Evolutionary conservation across 2,113 vertebrate species (phyloP), one percentile per base, ranked within the genome.

Genomic region (Pelecanoides urinatrix): DNA sequence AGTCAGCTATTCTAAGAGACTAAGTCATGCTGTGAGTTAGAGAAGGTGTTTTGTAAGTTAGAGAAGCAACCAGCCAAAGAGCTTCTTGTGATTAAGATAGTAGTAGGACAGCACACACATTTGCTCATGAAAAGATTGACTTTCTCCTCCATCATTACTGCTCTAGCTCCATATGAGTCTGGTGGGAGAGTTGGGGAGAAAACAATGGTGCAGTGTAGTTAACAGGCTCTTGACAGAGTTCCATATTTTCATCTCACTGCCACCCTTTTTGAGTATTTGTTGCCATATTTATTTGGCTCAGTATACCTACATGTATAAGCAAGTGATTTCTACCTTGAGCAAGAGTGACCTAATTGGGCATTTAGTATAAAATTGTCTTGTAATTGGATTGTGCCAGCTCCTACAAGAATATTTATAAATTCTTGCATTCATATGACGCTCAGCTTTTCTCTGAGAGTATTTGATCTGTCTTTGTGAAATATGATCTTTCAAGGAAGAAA

Each of bases 401-500:
- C 91, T 93, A 30, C 72, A 96, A 86, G 59, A 95, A 82, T 97
- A 83, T 94, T 96, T 97, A 90, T 88, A 95, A 96, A 94, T 96
- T 95, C 70, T 95, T 96, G 62, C 47, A 44, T 80, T 96, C 71
- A 55, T 81, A 77, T 93, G 92, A 96, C 94, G 66, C 66, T 68
- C 68, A 86, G 76, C 66, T 90, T 93, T 94, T 95, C 88, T 96
- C 59, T 82, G 87, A 80, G 85, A 96, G 62, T 67, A 84, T 96
- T 97, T 97, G 93, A 89, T 97, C 86, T 90, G 94, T 97, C 91
- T 95, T 95, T 88, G 79, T 96, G 97, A 97, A 97, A 97, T 94
- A 96, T 30, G 58, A 78, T 96, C 93, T 95, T 97, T 97, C 97
- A 94, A 92, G 95, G n/a, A 97, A 97, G 86, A 94, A 96, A 97